Conservation (phyloP, 2,888 invertebrate genomes). For the Chymomyza procnemis region DNA sequence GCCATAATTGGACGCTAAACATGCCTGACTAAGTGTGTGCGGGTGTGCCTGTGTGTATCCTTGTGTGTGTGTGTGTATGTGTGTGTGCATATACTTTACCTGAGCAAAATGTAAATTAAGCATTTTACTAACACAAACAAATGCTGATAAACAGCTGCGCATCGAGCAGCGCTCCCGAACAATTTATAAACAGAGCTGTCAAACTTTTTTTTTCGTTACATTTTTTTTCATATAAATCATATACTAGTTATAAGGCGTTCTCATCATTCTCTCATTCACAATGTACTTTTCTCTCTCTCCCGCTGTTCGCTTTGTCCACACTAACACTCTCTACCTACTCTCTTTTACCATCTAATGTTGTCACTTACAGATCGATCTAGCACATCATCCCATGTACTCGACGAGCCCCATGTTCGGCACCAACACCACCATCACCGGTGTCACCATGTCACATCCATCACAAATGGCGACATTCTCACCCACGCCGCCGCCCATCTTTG, state of each 20-base stretch:
- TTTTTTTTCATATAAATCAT: conserved; percentile 47
- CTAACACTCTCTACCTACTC: not conserved
- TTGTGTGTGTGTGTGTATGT: not conserved
- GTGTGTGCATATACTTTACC: not conserved
- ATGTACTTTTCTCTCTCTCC: conserved; percentile 6
- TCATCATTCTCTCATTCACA: conserved; percentile 18
- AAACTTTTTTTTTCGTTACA: conserved; percentile 6
- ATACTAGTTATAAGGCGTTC: conserved; percentile 28
- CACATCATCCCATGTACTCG: conserved; percentile 79
- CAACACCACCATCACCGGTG: conserved; percentile 76
- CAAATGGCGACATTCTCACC: conserved; percentile 78
- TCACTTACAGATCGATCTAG: conserved; percentile 76
- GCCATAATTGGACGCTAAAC: conserved; percentile 32
- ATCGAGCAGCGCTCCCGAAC: not conserved
- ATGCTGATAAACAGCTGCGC: conserved; percentile 15
- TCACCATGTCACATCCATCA: conserved; percentile 79
- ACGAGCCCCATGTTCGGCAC: conserved; percentile 78
- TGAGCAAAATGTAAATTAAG: conserved; percentile 9
- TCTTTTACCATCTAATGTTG: not conserved
- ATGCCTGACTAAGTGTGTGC: not conserved
- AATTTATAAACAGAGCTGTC: not conserved
- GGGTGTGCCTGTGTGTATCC: not conserved
- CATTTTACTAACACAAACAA: conserved; percentile 3
- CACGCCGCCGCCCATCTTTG: conserved; percentile 76
- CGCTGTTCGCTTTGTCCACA: not conserved